These are phyloP conservation scores for Diplogasteroides magnus DNA, from an alignment of 1,140 invertebrate genomes.

Conservation along the genomic window DNA sequence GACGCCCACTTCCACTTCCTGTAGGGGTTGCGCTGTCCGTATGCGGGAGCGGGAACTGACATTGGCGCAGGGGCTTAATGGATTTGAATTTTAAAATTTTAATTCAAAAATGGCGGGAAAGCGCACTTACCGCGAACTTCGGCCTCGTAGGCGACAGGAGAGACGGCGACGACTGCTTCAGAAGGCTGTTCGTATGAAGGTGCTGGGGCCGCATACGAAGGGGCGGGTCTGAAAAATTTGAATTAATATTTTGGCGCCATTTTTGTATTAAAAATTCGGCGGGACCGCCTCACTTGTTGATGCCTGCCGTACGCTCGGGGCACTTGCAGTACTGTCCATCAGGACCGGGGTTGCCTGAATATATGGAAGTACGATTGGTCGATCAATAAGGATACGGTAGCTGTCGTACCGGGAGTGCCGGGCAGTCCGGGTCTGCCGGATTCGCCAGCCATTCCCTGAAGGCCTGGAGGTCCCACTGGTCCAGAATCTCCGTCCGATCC, in stretches of 20 bases:
- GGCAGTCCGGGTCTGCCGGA: conserved; percentile 2
- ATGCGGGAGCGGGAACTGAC: not conserved
- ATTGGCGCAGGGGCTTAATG: not conserved
- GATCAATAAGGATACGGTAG: not conserved
- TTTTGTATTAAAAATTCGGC: too few species aligned
- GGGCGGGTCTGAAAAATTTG: too few species aligned
- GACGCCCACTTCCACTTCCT: conserved; percentile 16
- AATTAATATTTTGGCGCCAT: too few species aligned
- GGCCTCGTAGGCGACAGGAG: not conserved
- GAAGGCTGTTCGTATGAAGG: conserved; percentile 5
- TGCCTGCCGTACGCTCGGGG: conserved; percentile 10
- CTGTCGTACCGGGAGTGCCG: conserved; percentile 2
- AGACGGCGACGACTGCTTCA: not conserved
- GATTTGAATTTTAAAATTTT: not conserved
- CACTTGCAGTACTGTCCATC: conserved; percentile 27
- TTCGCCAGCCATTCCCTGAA: conserved; percentile 16
- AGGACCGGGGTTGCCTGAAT: conserved; percentile 8
- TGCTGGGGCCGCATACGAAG: not conserved
- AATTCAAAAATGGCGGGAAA: not conserved
- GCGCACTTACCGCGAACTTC: not conserved
- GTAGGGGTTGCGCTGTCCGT: conserved; percentile 3
- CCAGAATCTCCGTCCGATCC: conserved; percentile 26
- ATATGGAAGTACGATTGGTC: not conserved
- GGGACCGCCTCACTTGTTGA: too few species aligned
- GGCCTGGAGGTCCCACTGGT: conserved; percentile 24